Evolutionary conservation across 2,888 invertebrate genomes (phyloP).

Genomic region (Cephus nigrinus): DNA sequence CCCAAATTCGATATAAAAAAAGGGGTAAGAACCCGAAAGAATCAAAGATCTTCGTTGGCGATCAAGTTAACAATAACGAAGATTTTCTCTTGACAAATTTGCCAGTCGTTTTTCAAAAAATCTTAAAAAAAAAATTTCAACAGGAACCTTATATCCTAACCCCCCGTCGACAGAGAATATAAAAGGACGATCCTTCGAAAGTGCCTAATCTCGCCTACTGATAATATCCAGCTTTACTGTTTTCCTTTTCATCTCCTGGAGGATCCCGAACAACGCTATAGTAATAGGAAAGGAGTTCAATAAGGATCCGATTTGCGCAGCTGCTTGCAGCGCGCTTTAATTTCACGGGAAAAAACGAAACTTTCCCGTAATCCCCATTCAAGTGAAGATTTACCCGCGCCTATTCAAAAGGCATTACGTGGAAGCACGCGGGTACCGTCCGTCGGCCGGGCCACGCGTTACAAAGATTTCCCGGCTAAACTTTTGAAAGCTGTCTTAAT

Average conservation of each 20-base stretch:
- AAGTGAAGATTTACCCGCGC: conserved; percentile 16
- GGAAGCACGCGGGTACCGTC: not conserved
- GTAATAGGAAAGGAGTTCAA: not conserved
- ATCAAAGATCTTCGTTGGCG: no score
- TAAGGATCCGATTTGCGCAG: not conserved
- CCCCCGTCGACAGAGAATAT: no score
- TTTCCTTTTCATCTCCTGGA: not conserved
- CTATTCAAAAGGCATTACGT: conserved; percentile 18
- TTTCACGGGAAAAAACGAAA: not conserved
- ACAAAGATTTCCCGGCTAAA: not conserved
- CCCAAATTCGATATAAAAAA: no score
- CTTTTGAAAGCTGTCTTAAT: not conserved
- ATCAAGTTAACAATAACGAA: no score
- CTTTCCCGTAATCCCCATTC: conserved; percentile 10
- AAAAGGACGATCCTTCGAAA: no score
- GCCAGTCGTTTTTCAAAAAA: not conserved
- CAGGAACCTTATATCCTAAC: no score
- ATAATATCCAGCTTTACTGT: no score
- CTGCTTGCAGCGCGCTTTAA: not conserved
- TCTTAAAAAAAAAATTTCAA: not conserved
- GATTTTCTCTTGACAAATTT: not conserved
- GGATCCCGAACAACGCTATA: no score
- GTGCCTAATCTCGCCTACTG: no score
- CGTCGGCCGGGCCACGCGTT: not conserved
- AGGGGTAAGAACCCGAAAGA: accelerated